Evolutionary conservation across 1,140 invertebrate species (phyloP).

Genomic region (Musca vetustissima): DNA sequence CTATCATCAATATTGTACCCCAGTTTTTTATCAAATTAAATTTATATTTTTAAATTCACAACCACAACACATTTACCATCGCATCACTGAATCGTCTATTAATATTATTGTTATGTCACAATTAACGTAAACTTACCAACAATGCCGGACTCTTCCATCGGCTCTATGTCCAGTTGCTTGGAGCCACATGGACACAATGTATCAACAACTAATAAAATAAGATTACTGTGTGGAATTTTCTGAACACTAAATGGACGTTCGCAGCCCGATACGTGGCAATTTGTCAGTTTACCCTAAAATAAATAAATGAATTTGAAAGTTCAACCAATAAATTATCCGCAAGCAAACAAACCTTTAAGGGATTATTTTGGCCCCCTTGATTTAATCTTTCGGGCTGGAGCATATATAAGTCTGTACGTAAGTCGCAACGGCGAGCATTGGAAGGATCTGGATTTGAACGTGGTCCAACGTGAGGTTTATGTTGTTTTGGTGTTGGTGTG

Average conservation of each 20-base stretch:
- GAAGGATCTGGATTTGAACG: constrained; percentile 59
- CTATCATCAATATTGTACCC: too few relatives aligned
- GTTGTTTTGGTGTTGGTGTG: constrained; percentile 49
- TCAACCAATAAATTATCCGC: neutral
- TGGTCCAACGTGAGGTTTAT: constrained; percentile 56
- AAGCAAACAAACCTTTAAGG: constrained; percentile 57
- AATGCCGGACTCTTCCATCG: constrained; percentile 66
- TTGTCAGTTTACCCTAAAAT: constrained; percentile 83
- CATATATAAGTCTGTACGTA: constrained; percentile 83
- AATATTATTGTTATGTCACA: too few relatives aligned
- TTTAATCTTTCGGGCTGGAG: constrained; percentile 79
- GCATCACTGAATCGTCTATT: too few relatives aligned
- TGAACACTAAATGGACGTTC: constrained; percentile 92
- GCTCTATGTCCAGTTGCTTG: constrained; percentile 78
- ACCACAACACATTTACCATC: too few relatives aligned
- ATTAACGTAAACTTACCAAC: constrained; percentile 46
- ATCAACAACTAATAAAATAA: constrained; percentile 86
- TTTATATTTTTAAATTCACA: too few relatives aligned
- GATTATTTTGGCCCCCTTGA: constrained; percentile 73
- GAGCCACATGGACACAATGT: constrained; percentile 85
- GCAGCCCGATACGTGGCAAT: constrained; percentile 86
- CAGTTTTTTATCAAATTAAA: too few relatives aligned
- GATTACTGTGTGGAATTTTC: constrained; percentile 87
- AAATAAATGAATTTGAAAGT: neutral
- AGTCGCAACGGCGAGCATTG: constrained; percentile 75